Evolutionary conservation across 2,888 invertebrate species (phyloP).

Genomic region (Lamellibrachia satsuma): DNA sequence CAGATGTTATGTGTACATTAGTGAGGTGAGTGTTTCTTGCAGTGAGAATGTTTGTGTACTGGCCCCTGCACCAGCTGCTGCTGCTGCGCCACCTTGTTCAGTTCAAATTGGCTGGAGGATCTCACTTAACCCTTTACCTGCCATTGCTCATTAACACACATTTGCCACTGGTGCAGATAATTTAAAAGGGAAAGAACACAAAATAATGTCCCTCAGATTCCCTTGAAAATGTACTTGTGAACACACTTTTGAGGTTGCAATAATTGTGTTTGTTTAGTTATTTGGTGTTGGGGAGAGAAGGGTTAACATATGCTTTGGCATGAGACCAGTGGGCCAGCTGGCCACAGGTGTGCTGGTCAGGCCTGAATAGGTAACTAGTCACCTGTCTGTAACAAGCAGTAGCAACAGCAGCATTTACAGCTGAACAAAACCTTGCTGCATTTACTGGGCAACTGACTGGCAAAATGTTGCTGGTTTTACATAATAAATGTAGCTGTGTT

Average conservation of each 20-base stretch:
- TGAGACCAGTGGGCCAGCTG: conserved; percentile 1
- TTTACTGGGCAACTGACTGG: not conserved
- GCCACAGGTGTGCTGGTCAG: conserved; percentile 7
- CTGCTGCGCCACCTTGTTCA: not conserved
- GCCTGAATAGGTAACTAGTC: conserved; percentile 9
- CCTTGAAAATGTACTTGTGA: not conserved
- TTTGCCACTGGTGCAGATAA: not conserved
- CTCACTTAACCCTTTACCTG: not conserved
- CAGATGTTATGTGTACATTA: too few species aligned
- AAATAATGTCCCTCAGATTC: not conserved
- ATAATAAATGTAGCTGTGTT: not conserved
- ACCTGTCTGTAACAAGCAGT: not conserved
- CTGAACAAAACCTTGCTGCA: not conserved
- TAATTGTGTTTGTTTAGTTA: not conserved
- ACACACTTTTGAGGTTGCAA: not conserved
- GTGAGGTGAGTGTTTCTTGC: not conserved
- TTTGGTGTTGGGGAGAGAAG: not conserved
- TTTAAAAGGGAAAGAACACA: not conserved
- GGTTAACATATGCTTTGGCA: not conserved
- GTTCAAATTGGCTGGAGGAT: not conserved
- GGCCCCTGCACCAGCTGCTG: not conserved
- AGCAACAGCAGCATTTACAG: not conserved
- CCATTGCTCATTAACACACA: not conserved
- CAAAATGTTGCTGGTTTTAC: not conserved
- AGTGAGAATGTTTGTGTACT: not conserved